Percentiles rank a stretch among this genome's conserved stretches.
Conservation (phyloP, 2,797 vertebrate genomes). For the Micrastur ruficollis region DNA sequence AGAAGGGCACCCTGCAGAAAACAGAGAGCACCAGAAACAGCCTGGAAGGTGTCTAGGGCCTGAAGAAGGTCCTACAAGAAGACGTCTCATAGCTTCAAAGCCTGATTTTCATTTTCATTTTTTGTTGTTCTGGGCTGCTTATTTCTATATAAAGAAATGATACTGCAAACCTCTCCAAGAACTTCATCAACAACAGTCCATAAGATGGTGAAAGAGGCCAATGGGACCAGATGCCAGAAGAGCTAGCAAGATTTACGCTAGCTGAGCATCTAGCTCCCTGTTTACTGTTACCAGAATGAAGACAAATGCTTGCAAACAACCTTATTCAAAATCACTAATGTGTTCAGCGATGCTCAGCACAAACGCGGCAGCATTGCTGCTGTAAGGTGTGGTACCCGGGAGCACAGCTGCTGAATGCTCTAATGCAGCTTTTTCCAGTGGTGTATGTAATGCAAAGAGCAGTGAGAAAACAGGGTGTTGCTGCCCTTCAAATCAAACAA, state of each 20-base stretch:
- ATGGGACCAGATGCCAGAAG: background rate
- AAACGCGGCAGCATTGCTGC: background rate
- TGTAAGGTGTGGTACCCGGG: background rate
- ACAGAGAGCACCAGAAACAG: background rate
- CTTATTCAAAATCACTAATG: background rate
- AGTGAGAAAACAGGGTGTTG: background rate
- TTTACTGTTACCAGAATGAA: background rate
- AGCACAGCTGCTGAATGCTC: background rate
- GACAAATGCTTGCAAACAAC: conserved; percentile 9
- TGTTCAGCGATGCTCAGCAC: background rate
- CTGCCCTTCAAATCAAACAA: background rate
- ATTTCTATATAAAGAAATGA: background rate
- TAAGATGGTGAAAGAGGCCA: background rate
- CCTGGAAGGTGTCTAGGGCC: background rate
- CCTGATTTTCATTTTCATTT: accelerated
- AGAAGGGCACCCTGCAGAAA: background rate
- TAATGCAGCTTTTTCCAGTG: background rate
- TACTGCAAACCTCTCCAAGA: background rate
- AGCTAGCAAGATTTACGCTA: background rate
- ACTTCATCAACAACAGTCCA: background rate
- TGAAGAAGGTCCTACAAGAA: background rate
- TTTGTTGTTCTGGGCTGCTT: background rate
- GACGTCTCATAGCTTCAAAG: background rate
- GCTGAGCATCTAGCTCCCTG: background rate
- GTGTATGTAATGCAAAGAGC: background rate